phyloP scores from a whole-genome alignment of 1,140 invertebrate species.

The Ostrea denselamellosa region DNA sequence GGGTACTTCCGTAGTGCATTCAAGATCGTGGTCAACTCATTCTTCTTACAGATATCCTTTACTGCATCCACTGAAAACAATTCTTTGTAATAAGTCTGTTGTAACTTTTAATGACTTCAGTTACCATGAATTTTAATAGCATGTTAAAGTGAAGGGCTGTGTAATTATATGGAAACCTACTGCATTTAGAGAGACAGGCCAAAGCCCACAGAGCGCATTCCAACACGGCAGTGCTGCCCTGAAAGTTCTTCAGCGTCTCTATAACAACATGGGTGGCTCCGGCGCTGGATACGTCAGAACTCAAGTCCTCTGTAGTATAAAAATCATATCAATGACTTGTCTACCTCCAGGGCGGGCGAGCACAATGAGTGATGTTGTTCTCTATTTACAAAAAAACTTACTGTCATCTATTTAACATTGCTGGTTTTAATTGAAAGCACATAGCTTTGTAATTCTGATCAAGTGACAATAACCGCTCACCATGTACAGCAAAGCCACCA shows the following conservation, averaged over 20 bases:
- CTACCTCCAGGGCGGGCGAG: neutral
- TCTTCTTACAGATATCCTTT: neutral
- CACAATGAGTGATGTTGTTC: neutral
- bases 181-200: slow-evolving; percentile 62
- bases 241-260: slow-evolving; percentile 50
- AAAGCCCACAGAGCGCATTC: slow-evolving; percentile 65
- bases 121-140: no score
- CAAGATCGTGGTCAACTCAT: slow-evolving; percentile 50
- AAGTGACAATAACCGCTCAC: slow-evolving; percentile 42
- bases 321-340: neutral
- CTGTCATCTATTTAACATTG: no score
- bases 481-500: slow-evolving; percentile 65
- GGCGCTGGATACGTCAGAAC: slow-evolving; percentile 62
- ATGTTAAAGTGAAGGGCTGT: neutral
- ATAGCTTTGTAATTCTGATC: neutral
- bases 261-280: slow-evolving; percentile 59
- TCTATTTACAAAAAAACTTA: neutral
- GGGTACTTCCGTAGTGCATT: slow-evolving; percentile 52
- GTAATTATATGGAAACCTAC: slow-evolving; percentile 45
- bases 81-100: neutral
- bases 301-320: slow-evolving; percentile 60
- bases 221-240: slow-evolving; percentile 44
- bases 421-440: no score
- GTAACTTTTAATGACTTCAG: no score
- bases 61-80: neutral